A percentile compares a stretch with the other conserved stretches of the same genome.
Evolutionary conservation across 2,888 invertebrate species (phyloP).

Genomic region (Nephrocerus scutellatus): DNA sequence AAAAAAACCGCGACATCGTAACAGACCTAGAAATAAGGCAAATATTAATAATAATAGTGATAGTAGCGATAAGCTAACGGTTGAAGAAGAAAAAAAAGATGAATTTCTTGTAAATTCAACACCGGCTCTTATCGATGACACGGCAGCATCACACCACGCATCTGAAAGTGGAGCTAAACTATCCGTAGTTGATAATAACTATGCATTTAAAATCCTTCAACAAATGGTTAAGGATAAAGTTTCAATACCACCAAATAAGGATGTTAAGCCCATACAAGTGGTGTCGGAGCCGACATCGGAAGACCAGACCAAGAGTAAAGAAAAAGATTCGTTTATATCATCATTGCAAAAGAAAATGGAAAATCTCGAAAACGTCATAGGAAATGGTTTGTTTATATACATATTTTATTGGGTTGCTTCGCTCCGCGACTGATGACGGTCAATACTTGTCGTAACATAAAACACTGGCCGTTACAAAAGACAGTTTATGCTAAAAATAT

Average conservation of each 20-base stretch:
- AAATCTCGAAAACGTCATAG: conserved; percentile 20
- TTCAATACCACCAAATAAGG: conserved; percentile 6
- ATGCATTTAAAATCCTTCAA: too few species aligned
- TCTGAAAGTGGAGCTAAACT: neutral
- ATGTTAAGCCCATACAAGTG: neutral
- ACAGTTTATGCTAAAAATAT: too few species aligned
- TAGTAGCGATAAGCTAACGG: too few species aligned
- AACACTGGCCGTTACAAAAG: too few species aligned
- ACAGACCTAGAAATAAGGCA: conserved; percentile 36
- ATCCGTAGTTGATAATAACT: neutral
- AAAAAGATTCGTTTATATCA: conserved; percentile 25
- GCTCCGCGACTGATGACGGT: neutral
- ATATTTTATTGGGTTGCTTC: too few species aligned
- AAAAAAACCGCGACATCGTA: conserved; percentile 34
- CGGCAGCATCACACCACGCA: neutral
- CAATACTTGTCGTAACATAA: neutral
- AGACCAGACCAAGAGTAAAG: conserved; percentile 20
- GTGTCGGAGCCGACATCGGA: too few species aligned
- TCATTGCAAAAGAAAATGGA: conserved; percentile 27
- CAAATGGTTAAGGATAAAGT: too few species aligned
- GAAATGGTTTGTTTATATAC: too few species aligned
- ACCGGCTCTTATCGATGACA: neutral
- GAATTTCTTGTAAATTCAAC: too few species aligned
- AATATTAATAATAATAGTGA: too few species aligned
- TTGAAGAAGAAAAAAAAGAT: too few species aligned